Conservation (phyloP, 35 echinoderm and acorn worm species). For the Apostichopus californicus region DNA sequence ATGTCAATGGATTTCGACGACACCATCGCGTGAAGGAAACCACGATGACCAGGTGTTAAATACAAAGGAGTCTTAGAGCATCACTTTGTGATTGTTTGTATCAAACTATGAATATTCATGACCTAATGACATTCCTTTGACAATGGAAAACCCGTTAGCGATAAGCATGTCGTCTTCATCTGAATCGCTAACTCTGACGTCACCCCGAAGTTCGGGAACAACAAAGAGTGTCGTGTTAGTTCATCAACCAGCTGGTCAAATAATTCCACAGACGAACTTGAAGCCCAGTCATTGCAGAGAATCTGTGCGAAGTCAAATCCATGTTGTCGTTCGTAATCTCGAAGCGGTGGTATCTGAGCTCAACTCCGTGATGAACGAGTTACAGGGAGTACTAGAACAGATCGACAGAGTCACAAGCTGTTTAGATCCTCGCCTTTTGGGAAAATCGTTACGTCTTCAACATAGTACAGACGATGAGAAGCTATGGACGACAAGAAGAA, state of each 20-base stretch:
- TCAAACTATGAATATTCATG: background rate
- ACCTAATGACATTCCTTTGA: background rate
- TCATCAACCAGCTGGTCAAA: background rate
- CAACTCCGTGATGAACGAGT: constrained; percentile 45
- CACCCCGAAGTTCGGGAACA: constrained; percentile 32
- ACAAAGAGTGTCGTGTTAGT: constrained; percentile 34
- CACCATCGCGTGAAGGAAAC: too few species aligned
- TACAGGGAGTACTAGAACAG: constrained; percentile 47
- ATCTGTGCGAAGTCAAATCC: constrained; percentile 25
- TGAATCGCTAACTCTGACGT: constrained; percentile 34
- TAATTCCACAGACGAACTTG: background rate
- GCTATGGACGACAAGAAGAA: background rate
- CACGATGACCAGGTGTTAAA: too few species aligned
- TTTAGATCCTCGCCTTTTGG: constrained; percentile 9
- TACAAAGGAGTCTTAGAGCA: too few species aligned
- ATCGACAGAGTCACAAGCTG: constrained; percentile 45
- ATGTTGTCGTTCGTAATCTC: constrained; percentile 29
- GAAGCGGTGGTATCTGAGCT: constrained; percentile 47
- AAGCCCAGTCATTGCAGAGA: background rate
- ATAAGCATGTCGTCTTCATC: constrained; percentile 24
- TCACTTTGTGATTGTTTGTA: too few species aligned
- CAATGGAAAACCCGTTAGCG: background rate
- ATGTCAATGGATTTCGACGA: too few species aligned
- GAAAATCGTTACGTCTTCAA: constrained; percentile 6
- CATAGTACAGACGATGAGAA: constrained; percentile 7